These are phyloP conservation scores for Leptopilina boulardi DNA, from an alignment of 1,140 invertebrate genomes.

Conservation along the genomic window DNA sequence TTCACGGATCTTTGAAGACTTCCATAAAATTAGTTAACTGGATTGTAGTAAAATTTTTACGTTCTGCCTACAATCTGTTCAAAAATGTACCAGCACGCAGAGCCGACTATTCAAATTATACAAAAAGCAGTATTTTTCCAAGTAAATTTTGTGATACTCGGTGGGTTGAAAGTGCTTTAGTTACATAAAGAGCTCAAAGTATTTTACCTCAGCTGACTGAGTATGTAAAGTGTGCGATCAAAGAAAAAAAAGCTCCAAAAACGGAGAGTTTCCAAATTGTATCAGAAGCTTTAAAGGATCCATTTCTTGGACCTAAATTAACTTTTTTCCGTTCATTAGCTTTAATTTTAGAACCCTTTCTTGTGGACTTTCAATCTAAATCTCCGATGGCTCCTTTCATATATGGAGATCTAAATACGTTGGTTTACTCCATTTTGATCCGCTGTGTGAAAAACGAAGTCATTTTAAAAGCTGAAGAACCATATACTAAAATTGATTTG, in stretches of 20 bases:
- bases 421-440: slow-evolving; percentile 34
- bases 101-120: neutral
- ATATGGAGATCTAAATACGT: slow-evolving; percentile 31
- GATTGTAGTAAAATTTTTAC: neutral
- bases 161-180: neutral
- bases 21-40: slow-evolving; percentile 37
- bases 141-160: neutral
- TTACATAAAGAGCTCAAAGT: neutral
- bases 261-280: neutral
- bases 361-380: neutral
- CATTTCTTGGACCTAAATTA: neutral
- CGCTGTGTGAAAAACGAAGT: slow-evolving; percentile 38
- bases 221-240: neutral
- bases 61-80: neutral
- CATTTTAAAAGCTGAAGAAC: neutral
- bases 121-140: neutral
- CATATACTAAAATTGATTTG: slow-evolving; percentile 31
- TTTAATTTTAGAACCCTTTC: neutral
- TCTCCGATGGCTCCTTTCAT: slow-evolving; percentile 47
- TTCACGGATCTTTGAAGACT: slow-evolving; percentile 43
- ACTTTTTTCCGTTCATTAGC: neutral
- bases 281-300: neutral
- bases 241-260: neutral
- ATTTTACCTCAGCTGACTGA: neutral
- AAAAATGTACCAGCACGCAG: slow-evolving; percentile 18